A percentile compares a stretch with the other conserved stretches of the same genome.
Conservation (phyloP, 2,113 vertebrate species). For the Machaerirhynchus nigripectus region DNA sequence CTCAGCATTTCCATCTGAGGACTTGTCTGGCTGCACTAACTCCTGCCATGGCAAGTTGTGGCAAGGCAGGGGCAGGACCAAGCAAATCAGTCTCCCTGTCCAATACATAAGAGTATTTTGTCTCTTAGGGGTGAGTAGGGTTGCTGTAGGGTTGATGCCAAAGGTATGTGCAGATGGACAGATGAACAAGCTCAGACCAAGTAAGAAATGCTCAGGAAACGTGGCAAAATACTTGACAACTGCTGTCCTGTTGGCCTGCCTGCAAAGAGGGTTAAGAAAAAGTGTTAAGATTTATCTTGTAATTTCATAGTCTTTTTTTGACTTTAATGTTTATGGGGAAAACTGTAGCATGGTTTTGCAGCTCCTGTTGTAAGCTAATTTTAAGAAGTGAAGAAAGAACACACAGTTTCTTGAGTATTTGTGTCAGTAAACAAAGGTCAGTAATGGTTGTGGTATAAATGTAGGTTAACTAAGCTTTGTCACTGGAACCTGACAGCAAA, state of each 20-base stretch:
- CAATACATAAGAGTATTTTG: rapidly evolving
- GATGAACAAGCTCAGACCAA: background rate
- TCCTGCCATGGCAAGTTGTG: rapidly evolving
- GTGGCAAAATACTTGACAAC: background rate
- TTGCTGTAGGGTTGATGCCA: rapidly evolving
- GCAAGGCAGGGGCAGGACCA: background rate
- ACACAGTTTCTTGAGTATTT: background rate
- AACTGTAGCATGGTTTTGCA: background rate
- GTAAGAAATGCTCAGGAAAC: background rate
- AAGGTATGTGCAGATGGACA: background rate
- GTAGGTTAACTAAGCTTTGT: background rate
- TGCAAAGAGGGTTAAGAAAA: background rate
- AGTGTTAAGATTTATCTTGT: background rate
- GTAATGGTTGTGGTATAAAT: background rate
- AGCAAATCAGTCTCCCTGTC: background rate
- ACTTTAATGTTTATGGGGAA: background rate
- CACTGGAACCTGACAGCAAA: background rate
- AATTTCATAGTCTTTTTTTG: background rate
- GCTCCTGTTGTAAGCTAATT: background rate
- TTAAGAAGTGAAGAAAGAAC: background rate
- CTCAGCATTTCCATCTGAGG: rapidly evolving
- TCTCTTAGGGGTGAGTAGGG: rapidly evolving
- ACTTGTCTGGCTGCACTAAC: rapidly evolving
- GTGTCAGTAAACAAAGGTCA: background rate
- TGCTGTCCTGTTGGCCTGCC: background rate